Evolutionary conservation across 2,797 vertebrate genomes (phyloP), one percentile per base, ranked within the genome.

Genomic region (Microcaecilia unicolor): DNA sequence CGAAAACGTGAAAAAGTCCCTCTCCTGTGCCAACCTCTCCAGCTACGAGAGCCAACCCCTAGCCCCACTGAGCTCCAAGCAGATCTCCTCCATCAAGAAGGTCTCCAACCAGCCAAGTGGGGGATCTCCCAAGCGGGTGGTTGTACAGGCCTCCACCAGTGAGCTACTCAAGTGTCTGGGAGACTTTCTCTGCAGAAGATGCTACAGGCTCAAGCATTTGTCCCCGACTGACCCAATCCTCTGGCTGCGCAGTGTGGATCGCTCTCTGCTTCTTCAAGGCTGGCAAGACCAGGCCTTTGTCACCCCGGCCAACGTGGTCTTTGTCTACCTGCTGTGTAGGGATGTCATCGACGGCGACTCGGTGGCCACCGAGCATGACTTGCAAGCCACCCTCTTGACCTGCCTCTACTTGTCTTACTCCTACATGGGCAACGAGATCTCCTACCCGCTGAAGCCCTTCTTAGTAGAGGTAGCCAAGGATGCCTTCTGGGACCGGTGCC

Each of bases 221-320:
- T 78, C 80, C 0, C 84, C 86, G 0, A 72, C 78, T 0, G 84
- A 88, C 48, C 84, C 85, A 0, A 80, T 83, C 18, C 69, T 88
- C 9, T 89, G 86, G 86, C 52, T 89, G 11, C 72, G 84, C 4
- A 75, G 80, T 1, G 86, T 89, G 21, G 86, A 89, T 61, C 85
- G 86, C 18, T 81, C 86, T 1, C 65, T 89, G 30, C 74, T 89
- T 28, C 70, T 89, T 31, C 86, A 89, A 43, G 86, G 86, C 31
- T 89, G 86, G 86, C 86, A 89, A 72, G 86, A 89, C 70, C 86
- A 88, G 64, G 86, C 83, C 54, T 89, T 89, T 9, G 82, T 89
- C 48, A 89, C 86, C 1, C 86, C 86, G 0, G 86, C 86, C 43
- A 89, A 89, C 5, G 83, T 89, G 34, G 86, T 89, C 25, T 89